phyloP scores from a whole-genome alignment of 2,888 invertebrate genomes.

The Liposcelis brunnea region DNA sequence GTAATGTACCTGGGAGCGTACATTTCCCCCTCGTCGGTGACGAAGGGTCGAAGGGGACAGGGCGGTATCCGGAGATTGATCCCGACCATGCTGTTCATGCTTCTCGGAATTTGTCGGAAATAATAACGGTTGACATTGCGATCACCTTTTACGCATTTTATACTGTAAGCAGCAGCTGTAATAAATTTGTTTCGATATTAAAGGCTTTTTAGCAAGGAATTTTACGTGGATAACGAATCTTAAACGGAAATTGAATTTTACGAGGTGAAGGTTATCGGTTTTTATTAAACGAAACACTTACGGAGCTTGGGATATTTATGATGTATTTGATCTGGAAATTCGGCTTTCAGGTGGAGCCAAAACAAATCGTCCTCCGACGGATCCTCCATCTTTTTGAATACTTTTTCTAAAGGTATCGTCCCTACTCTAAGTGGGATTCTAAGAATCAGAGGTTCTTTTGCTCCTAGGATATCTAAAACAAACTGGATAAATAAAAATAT shows the following conservation, averaged over 20 bases:
- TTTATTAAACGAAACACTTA: constrained; percentile 14
- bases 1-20: constrained; percentile 5
- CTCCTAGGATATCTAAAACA: constrained; percentile 16
- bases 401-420: constrained; percentile 19
- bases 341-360: background rate
- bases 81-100: constrained; percentile 3
- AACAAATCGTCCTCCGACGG: background rate
- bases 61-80: background rate
- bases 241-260: too few relatives aligned
- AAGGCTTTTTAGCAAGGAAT: too few relatives aligned
- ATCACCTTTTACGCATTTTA: constrained; percentile 6
- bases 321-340: constrained; percentile 11
- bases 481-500: constrained; percentile 15
- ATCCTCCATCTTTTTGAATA: constrained; percentile 15
- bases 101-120: constrained; percentile 8
- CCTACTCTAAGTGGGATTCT: constrained; percentile 19
- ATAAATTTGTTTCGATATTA: background rate
- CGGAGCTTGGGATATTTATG: constrained; percentile 16
- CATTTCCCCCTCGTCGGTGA: constrained; percentile 3
- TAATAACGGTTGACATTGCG: constrained; percentile 5
- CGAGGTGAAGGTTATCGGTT: background rate
- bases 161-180: constrained; percentile 5
- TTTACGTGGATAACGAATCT: background rate
- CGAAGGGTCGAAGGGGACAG: background rate
- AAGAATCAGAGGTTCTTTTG: constrained; percentile 17